phyloP scores from a whole-genome alignment of 2,797 vertebrate genomes.

The Glossophaga mutica region DNA sequence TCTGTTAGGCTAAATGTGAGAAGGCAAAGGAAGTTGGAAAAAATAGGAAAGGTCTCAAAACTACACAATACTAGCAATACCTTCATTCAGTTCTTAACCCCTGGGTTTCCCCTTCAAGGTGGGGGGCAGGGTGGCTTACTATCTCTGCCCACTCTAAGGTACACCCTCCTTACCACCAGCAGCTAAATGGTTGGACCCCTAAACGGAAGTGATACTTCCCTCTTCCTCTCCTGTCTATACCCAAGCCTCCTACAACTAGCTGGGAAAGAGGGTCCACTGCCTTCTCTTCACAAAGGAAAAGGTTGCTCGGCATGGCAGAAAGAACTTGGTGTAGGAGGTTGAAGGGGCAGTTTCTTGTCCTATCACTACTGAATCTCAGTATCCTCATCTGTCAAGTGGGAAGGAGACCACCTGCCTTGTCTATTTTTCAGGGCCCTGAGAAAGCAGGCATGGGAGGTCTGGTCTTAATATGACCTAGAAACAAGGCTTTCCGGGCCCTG shows the following conservation, averaged over 20 bases:
- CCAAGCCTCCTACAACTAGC: neutral
- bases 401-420: neutral
- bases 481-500: neutral
- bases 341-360: neutral
- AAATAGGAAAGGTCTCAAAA: neutral
- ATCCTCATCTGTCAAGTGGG: neutral
- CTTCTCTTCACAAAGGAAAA: neutral
- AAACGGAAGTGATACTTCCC: neutral
- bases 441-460: neutral
- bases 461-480: neutral
- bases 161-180: neutral
- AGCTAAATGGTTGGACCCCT: neutral
- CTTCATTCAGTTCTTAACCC: neutral
- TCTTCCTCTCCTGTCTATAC: neutral
- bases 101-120: neutral
- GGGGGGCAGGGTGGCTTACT: neutral
- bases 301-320: neutral
- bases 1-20: conserved; percentile 24
- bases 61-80: neutral
- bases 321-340: neutral
- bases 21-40: neutral
- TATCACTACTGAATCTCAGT: neutral
- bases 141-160: neutral
- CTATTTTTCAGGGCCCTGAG: neutral
- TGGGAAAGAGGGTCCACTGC: neutral